Evolutionary conservation across 2,113 vertebrate genomes (phyloP), one percentile per base, ranked within the genome.

Genomic region (Pica pica): DNA sequence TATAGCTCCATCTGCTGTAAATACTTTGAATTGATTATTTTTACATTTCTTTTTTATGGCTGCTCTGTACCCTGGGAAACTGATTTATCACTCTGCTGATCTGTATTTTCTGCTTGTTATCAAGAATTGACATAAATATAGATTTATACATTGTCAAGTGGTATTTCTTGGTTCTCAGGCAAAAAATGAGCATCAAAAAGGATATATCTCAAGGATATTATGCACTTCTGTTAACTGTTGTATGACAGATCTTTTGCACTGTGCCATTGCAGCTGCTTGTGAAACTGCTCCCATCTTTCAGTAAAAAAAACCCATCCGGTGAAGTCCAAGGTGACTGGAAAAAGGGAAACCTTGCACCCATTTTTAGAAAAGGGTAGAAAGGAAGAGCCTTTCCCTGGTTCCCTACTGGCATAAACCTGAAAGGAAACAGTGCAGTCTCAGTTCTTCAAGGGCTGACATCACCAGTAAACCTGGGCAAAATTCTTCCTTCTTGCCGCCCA

Each of bases 1-100:
- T 27, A 93, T 46, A 96, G 97, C 97, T 97, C 97, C 97, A 96
- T 95, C 97, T 98, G 69, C 95, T 97, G 96, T 92, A 93, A 95
- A 86, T 77, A 61, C 49, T 96, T 87, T 77, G 92, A 97, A 97
- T 2, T 90, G 21, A 87, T 80, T 69, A 35, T 41, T 91, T 93
- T 81, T 59, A 22, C 16, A 23, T 59, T 95, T 69, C 31, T 39
- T 68, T 87, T 93, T 95, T 49, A 91, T n/a, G 67, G 59, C 77
- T 46, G 22, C 60, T 37, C 70, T 44, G 35, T 41, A 57, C 52
- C 18, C 41, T 33, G 33, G 46, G 35, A 49, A 87, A 76, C 28
- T 35, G 53, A 59, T 93, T 60, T 83, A 68, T 88, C 79, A 56
- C n/a, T 92, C 81, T 47, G 59, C 23, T 57, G 15, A 23, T 53